Evolutionary conservation across 2,113 vertebrate genomes (phyloP).

Genomic region (Tetrax tetrax): DNA sequence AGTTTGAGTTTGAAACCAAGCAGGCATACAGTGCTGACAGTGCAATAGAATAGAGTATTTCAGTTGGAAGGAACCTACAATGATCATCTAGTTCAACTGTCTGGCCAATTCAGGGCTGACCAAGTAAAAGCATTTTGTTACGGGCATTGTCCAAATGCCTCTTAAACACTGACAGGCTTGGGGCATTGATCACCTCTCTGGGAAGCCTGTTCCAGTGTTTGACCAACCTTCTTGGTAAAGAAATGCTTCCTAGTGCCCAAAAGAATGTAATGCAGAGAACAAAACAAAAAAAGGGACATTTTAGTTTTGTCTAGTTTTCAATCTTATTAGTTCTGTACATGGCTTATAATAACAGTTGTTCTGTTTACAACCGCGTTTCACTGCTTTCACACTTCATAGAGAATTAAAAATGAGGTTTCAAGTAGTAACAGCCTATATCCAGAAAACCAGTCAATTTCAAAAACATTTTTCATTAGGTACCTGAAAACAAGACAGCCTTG

Average conservation of each 20-base stretch:
- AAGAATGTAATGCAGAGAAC: neutral
- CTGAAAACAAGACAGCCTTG: neutral
- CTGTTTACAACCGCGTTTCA: neutral
- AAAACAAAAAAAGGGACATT: neutral
- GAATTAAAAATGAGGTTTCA: neutral
- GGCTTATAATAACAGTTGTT: neutral
- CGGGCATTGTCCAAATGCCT: neutral
- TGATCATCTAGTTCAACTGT: neutral
- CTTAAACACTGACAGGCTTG: too few species aligned
- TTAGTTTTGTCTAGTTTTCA: neutral
- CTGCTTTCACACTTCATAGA: neutral
- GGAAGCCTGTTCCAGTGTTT: too few species aligned
- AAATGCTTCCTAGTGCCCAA: neutral
- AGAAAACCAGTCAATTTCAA: neutral
- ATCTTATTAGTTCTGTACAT: neutral
- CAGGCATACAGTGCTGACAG: neutral
- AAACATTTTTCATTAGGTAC: neutral
- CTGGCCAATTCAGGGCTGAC: neutral
- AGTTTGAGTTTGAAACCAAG: neutral
- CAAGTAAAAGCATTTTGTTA: neutral
- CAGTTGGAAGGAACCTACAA: neutral
- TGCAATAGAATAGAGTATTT: neutral
- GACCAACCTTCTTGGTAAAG: too few species aligned
- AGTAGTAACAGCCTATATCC: neutral
- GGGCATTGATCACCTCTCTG: too few species aligned